These are phyloP conservation scores for Leucophenga maculata DNA, from an alignment of 2,888 invertebrate genomes.

Conservation along the genomic window DNA sequence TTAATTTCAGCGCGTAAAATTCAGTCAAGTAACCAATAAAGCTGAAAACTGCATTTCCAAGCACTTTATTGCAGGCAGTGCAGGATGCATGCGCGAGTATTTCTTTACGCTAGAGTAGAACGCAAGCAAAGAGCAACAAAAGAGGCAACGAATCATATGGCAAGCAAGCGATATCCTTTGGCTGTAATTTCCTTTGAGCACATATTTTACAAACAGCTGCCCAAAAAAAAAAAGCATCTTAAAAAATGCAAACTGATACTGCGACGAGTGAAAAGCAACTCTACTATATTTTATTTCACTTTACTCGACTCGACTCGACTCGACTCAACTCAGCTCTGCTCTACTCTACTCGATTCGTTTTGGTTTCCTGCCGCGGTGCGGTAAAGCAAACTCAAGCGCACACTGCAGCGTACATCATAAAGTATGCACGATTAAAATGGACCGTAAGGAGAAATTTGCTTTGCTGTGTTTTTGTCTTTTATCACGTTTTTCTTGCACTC, in stretches of 20 bases:
- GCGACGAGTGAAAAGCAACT: constrained; percentile 11
- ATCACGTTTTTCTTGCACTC: not conserved
- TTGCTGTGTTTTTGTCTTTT: constrained; percentile 12
- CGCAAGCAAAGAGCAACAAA: not conserved
- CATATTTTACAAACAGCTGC: constrained; percentile 20
- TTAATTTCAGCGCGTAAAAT: constrained; percentile 27
- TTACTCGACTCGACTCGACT: not conserved
- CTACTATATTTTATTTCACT: not conserved
- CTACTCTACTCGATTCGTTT: not conserved
- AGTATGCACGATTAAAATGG: constrained; percentile 38
- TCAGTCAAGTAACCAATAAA: constrained; percentile 24
- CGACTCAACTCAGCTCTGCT: not conserved
- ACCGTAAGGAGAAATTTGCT: constrained; percentile 30
- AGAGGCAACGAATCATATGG: not conserved
- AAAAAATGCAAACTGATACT: not conserved
- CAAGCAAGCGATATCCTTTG: constrained; percentile 16
- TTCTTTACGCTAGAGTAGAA: not conserved
- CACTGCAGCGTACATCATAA: constrained; percentile 30
- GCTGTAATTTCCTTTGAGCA: constrained; percentile 23
- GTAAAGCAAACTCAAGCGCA: not conserved
- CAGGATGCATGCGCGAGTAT: not conserved
- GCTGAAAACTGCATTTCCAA: constrained; percentile 8
- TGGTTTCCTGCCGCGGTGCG: not conserved
- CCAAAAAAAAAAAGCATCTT: not conserved
- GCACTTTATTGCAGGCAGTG: constrained; percentile 23